phyloP scores from a whole-genome alignment of 2,113 vertebrate genomes.

The Equus przewalskii region DNA sequence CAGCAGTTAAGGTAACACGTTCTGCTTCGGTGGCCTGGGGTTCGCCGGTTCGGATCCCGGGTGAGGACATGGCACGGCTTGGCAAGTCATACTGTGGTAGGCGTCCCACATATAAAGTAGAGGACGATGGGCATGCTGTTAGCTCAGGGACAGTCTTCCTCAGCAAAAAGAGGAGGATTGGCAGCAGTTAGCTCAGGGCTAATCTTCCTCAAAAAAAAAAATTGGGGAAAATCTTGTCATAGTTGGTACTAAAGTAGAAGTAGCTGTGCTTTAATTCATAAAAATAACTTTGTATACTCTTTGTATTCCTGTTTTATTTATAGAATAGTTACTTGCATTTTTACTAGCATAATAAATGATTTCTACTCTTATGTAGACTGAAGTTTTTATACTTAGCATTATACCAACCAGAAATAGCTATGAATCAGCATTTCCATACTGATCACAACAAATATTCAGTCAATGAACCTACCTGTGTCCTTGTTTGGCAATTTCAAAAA shows the following conservation, averaged over 20 bases:
- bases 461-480: background rate
- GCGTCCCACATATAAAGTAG: no score
- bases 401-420: background rate
- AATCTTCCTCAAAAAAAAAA: no score
- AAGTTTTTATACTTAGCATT: slow-evolving; percentile 42
- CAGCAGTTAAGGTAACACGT: no score
- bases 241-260: slow-evolving; percentile 38
- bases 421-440: slow-evolving; percentile 14
- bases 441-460: slow-evolving; percentile 35
- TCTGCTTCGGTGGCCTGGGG: no score
- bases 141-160: no score
- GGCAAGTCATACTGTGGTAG: no score
- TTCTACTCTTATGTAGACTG: background rate
- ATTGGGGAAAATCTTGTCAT: background rate
- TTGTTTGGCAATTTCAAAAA: background rate
- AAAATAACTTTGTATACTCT: slow-evolving; percentile 9
- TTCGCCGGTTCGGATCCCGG: no score
- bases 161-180: no score
- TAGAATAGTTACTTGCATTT: slow-evolving; percentile 9
- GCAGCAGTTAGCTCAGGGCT: no score
- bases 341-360: slow-evolving; percentile 18
- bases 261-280: background rate
- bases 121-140: no score
- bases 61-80: no score
- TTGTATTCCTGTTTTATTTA: background rate